Evolutionary conservation across 2,113 vertebrate species (phyloP).

Genomic region (Neomonachus schauinslandi): DNA sequence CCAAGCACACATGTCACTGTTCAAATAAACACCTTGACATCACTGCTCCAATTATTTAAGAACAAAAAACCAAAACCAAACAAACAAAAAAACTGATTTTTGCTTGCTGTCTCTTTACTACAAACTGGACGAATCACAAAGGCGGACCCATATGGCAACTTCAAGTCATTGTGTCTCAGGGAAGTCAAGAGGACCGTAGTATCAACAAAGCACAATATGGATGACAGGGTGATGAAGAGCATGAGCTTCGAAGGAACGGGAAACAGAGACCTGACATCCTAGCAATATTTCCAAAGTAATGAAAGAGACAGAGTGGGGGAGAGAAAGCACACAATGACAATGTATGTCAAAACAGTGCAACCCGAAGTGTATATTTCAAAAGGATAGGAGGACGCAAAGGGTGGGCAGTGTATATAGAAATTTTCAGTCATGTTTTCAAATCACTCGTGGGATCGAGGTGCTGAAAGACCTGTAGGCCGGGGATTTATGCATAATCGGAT

Average conservation of each 20-base stretch:
- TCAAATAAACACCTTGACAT: background rate
- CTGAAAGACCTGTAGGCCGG: constrained; percentile 86
- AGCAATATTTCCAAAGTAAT: constrained; percentile 80
- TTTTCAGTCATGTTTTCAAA: constrained; percentile 86
- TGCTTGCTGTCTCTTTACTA: background rate
- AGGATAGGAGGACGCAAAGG: constrained; percentile 79
- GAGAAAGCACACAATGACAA: constrained; percentile 75
- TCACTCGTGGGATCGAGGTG: constrained; percentile 86
- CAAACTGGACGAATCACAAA: background rate
- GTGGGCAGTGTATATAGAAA: constrained; percentile 79
- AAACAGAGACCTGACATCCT: constrained; percentile 72
- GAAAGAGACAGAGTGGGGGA: constrained; percentile 59
- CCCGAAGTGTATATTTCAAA: constrained; percentile 76
- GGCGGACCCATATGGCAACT: background rate
- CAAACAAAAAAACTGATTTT: background rate
- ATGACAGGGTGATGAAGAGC: constrained; percentile 16
- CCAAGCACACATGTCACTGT: background rate
- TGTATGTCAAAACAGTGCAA: constrained; percentile 80
- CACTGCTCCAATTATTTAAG: background rate
- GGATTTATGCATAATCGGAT: constrained; percentile 88
- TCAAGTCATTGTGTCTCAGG: constrained; percentile 44
- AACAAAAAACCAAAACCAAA: background rate
- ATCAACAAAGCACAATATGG: constrained; percentile 16
- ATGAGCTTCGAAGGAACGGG: constrained; percentile 54
- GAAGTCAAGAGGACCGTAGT: background rate